Evolutionary conservation across 2,888 invertebrate genomes (phyloP).

Genomic region (Poecilobothrus nobilitatus): DNA sequence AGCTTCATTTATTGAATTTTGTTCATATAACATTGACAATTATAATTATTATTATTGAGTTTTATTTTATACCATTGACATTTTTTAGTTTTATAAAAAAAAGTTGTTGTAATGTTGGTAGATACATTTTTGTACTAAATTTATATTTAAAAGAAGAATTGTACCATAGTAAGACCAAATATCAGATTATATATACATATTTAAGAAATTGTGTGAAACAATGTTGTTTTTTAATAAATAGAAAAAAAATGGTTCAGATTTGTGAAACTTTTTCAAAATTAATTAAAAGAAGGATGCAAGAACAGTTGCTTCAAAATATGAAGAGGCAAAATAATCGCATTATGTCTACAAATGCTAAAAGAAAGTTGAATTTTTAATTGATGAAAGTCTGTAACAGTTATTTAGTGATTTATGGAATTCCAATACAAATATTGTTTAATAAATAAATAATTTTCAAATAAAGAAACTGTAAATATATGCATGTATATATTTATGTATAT

Average conservation of each 20-base stretch:
- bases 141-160: not conserved
- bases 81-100: too few relatives aligned
- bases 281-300: not conserved
- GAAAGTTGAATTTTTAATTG: not conserved
- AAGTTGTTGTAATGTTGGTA: too few relatives aligned
- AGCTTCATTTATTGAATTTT: not conserved
- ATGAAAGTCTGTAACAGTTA: too few relatives aligned
- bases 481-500: too few relatives aligned
- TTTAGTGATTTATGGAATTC: too few relatives aligned
- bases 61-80: not conserved
- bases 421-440: too few relatives aligned
- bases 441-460: too few relatives aligned
- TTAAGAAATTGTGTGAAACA: not conserved
- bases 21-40: not conserved
- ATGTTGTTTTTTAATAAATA: not conserved
- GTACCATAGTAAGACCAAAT: not conserved
- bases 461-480: too few relatives aligned
- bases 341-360: not conserved
- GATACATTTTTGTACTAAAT: not conserved
- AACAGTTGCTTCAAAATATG: not conserved
- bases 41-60: not conserved
- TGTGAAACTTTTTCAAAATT: not conserved
- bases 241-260: not conserved
- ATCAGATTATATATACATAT: not conserved
- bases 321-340: not conserved